A percentile compares a stretch with the other conserved stretches of the same genome.
These are phyloP conservation scores for Sycophila sp. DNA, from an alignment of 1,140 invertebrate species.

Conservation along the genomic window DNA sequence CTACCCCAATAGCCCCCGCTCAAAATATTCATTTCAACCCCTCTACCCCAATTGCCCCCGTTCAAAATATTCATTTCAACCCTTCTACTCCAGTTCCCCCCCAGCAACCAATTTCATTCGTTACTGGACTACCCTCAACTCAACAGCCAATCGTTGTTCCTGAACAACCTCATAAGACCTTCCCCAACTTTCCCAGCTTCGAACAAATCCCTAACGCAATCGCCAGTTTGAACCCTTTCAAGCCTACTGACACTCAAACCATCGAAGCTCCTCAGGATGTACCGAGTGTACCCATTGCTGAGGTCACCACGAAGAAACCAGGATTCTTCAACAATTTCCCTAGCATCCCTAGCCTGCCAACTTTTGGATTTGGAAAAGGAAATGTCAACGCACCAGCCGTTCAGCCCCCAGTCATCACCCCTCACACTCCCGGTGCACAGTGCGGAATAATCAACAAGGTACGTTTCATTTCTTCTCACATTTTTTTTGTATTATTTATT, in stretches of 20 bases:
- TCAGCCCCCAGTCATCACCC: slow-evolving; percentile 32
- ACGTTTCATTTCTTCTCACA: slow-evolving; percentile 45
- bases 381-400: slow-evolving; percentile 32
- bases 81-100: background rate
- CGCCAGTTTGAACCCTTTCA: background rate
- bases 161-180: background rate
- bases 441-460: slow-evolving; percentile 63
- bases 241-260: background rate
- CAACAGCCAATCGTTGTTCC: background rate
- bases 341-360: slow-evolving; percentile 30
- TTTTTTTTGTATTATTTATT: too few species aligned
- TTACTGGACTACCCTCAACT: too few species aligned
- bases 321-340: slow-evolving; percentile 10
- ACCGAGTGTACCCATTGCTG: background rate
- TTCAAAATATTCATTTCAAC: background rate
- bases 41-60: slow-evolving; percentile 17
- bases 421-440: slow-evolving; percentile 46
- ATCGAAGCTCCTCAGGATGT: background rate
- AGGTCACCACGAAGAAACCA: background rate
- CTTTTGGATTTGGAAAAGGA: slow-evolving; percentile 32
- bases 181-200: background rate
- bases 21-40: background rate
- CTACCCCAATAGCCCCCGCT: too few species aligned
- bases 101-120: background rate
- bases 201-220: slow-evolving; percentile 7